Evolutionary conservation across 2,888 invertebrate species (phyloP).

Genomic region (Nebria brevicollis): DNA sequence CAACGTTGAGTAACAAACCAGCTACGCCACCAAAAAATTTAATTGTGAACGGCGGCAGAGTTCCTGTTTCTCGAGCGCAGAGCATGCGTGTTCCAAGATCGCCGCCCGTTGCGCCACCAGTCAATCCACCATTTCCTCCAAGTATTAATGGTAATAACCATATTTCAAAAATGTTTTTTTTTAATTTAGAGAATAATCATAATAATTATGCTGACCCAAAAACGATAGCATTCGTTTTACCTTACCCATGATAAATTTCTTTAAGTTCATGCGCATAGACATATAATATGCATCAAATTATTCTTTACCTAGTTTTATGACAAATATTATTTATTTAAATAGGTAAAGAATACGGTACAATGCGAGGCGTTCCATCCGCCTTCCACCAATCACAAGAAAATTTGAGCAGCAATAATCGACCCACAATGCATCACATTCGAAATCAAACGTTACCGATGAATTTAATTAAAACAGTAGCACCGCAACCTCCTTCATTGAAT

Average conservation of each 20-base stretch:
- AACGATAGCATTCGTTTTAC: too few relatives aligned
- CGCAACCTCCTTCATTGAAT: constrained; percentile 64
- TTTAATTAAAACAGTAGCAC: constrained; percentile 58
- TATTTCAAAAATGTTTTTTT: not conserved
- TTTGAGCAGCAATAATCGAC: constrained; percentile 55
- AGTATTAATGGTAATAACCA: constrained; percentile 49
- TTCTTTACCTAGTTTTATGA: not conserved
- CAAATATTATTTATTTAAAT: not conserved
- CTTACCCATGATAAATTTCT: too few relatives aligned
- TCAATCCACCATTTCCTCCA: constrained; percentile 46
- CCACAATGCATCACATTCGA: constrained; percentile 53
- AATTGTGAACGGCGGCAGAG: constrained; percentile 67
- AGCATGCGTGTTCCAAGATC: constrained; percentile 86
- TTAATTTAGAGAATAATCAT: not conserved
- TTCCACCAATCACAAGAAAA: constrained; percentile 68
- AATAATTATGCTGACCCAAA: not conserved
- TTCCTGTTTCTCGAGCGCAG: constrained; percentile 77
- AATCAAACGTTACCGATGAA: constrained; percentile 56
- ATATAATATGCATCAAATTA: too few relatives aligned
- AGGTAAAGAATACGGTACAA: constrained; percentile 59
- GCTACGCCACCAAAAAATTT: constrained; percentile 76
- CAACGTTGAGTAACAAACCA: constrained; percentile 66
- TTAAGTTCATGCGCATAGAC: too few relatives aligned
- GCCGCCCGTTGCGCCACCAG: constrained; percentile 67
- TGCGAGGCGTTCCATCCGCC: constrained; percentile 62